These are phyloP conservation scores for Caenorhabditis virilis DNA, from an alignment of 2,888 invertebrate species.

Conservation along the genomic window DNA sequence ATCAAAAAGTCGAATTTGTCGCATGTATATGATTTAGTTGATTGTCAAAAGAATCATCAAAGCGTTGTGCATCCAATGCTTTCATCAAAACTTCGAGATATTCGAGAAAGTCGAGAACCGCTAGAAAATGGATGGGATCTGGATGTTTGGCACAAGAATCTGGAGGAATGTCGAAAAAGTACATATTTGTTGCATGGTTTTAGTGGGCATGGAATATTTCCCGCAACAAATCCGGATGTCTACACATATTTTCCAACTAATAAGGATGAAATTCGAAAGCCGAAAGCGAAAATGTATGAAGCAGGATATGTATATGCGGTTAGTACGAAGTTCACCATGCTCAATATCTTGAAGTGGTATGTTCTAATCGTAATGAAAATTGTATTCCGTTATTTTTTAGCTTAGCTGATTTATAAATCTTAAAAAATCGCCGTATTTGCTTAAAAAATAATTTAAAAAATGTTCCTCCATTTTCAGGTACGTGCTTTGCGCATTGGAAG, in stretches of 20 bases:
- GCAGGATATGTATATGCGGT: conserved; percentile 55
- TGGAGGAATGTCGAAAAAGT: conserved; percentile 38
- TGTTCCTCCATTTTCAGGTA: conserved; percentile 42
- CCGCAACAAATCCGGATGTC: conserved; percentile 61
- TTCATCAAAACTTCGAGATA: conserved; percentile 7
- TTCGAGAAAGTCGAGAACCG: conserved; percentile 11
- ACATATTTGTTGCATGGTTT: conserved; percentile 50
- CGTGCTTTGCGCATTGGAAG: conserved; percentile 68
- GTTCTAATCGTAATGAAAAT: neutral
- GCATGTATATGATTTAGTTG: conserved; percentile 59
- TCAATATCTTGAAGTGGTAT: conserved; percentile 66
- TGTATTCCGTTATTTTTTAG: neutral
- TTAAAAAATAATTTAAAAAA: conserved; percentile 1
- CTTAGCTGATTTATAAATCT: neutral
- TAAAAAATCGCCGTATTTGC: too few relatives aligned
- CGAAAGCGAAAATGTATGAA: conserved; percentile 62
- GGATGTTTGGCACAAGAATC: conserved; percentile 20
- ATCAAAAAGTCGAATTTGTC: conserved; percentile 59
- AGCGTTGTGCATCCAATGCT: too few relatives aligned
- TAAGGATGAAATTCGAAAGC: conserved; percentile 47
- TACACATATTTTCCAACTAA: conserved; percentile 67
- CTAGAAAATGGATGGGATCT: conserved; percentile 43
- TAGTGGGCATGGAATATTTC: conserved; percentile 55
- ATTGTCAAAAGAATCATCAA: conserved; percentile 57
- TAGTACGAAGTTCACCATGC: conserved; percentile 37